phyloP scores from a whole-genome alignment of 2,113 vertebrate species.

The Pheucticus melanocephalus region DNA sequence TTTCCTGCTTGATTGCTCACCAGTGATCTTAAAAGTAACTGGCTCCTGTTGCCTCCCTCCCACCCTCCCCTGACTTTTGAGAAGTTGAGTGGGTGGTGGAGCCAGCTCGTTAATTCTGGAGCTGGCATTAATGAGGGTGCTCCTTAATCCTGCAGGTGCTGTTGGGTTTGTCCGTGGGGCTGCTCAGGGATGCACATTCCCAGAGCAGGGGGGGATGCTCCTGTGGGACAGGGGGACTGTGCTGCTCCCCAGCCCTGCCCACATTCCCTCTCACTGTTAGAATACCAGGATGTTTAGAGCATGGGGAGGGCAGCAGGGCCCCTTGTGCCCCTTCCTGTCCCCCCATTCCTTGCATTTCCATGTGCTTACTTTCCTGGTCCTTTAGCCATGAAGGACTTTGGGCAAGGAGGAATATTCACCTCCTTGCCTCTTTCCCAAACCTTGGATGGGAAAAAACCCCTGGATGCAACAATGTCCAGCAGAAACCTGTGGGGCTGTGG shows the following conservation, averaged over 20 bases:
- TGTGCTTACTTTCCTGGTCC: rapidly evolving
- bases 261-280: background rate
- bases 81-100: background rate
- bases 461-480: rapidly evolving
- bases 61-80: rapidly evolving
- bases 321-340: background rate
- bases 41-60: background rate
- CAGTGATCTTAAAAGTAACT: background rate
- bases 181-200: background rate
- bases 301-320: background rate
- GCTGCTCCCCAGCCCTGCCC: background rate
- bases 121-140: background rate
- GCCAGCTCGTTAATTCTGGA: background rate
- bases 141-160: background rate
- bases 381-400: background rate
- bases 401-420: background rate
- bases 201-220: background rate
- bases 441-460: background rate
- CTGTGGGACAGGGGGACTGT: rapidly evolving
- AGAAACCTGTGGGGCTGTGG: background rate
- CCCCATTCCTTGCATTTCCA: background rate
- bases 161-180: background rate
- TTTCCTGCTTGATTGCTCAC: background rate
- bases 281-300: too few relatives aligned
- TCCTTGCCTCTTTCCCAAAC: background rate